phyloP scores from a whole-genome alignment of 1,140 invertebrate species.

The Triops cancriformis region DNA sequence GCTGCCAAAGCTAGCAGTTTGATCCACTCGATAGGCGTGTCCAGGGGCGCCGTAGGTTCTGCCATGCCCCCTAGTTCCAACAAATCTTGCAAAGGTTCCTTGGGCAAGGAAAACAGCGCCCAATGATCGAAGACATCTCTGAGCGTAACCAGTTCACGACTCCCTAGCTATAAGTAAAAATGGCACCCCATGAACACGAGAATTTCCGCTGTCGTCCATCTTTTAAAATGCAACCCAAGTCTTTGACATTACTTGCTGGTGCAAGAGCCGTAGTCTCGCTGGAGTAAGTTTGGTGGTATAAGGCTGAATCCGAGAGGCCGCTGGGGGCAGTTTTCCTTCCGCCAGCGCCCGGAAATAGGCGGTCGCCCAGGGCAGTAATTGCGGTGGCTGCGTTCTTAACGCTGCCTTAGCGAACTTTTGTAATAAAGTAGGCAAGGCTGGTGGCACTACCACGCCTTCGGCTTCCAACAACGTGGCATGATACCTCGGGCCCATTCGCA shows the following conservation, averaged over 20 bases:
- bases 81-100: slow-evolving; percentile 23
- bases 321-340: background rate
- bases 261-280: background rate
- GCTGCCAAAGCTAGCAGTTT: slow-evolving; percentile 26
- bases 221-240: background rate
- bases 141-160: background rate
- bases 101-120: slow-evolving; percentile 18
- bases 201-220: background rate
- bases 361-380: slow-evolving; percentile 16
- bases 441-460: background rate
- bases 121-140: slow-evolving; percentile 20
- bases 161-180: background rate
- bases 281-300: background rate
- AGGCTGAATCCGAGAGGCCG: background rate
- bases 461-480: background rate
- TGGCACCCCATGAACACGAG: background rate
- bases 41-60: background rate
- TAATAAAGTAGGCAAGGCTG: slow-evolving; percentile 14
- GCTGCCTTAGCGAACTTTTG: slow-evolving; percentile 23
- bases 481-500: background rate
- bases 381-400: background rate
- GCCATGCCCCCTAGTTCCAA: slow-evolving; percentile 23
- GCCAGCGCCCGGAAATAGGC: background rate
- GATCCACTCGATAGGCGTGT: slow-evolving; percentile 24
- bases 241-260: background rate